Percentiles rank a stretch among this genome's conserved stretches.
Conservation (phyloP, 2,888 invertebrate species). For the Petrolisthes manimaculis region DNA sequence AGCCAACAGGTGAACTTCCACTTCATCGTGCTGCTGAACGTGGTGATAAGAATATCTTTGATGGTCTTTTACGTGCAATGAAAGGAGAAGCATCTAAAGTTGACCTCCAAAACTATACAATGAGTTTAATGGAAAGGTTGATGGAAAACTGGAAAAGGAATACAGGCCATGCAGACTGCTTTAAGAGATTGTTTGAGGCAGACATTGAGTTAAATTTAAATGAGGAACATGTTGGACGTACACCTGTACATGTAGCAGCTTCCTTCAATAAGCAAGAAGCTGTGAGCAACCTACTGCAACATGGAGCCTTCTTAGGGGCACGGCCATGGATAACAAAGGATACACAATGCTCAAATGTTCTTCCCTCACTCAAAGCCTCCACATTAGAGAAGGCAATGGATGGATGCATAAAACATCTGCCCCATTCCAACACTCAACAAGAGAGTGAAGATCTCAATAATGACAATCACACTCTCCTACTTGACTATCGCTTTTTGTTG, state of each 20-base stretch:
- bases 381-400: constrained; percentile 61
- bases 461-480: constrained; percentile 52
- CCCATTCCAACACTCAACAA: not conserved
- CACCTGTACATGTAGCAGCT: constrained; percentile 54
- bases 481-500: constrained; percentile 61
- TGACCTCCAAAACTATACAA: constrained; percentile 44
- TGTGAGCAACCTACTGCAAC: constrained; percentile 38
- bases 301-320: constrained; percentile 59
- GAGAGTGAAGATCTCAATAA: constrained; percentile 30
- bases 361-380: constrained; percentile 40
- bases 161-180: constrained; percentile 39
- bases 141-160: constrained; percentile 40
- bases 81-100: constrained; percentile 38
- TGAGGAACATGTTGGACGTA: constrained; percentile 22
- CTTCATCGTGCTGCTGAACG: constrained; percentile 57
- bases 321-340: constrained; percentile 17
- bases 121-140: constrained; percentile 46
- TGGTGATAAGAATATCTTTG: constrained; percentile 43
- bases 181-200: constrained; percentile 47
- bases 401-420: constrained; percentile 50
- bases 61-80: constrained; percentile 48
- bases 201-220: constrained; percentile 56
- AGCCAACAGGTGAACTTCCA: constrained; percentile 50
- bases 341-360: constrained; percentile 28
- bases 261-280: constrained; percentile 63